These are phyloP conservation scores for Clytia hemisphaerica DNA, from an alignment of 30 jellyfish, hydroid and myxozoan species.

Conservation along the genomic window DNA sequence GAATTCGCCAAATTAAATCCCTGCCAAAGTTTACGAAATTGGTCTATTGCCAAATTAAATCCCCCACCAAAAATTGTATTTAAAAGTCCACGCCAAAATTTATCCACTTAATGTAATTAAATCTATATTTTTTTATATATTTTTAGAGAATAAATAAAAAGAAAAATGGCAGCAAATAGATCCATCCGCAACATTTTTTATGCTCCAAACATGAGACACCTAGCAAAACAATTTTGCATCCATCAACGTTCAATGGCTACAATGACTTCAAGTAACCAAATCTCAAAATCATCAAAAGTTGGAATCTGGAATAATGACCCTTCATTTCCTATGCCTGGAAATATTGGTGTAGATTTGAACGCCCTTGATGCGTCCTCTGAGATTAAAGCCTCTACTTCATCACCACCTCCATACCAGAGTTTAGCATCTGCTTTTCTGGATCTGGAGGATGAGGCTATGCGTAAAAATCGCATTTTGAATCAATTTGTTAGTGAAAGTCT, in stretches of 20 bases:
- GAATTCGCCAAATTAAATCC: too few species aligned
- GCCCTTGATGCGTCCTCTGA: conserved; percentile 42
- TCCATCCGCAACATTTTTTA: not conserved
- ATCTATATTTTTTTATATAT: not conserved
- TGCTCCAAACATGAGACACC: conserved; percentile 29
- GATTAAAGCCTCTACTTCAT: not conserved
- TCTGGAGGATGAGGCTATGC: conserved; percentile 55
- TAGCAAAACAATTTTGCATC: conserved; percentile 3
- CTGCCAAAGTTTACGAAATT: too few species aligned
- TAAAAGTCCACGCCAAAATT: too few species aligned
- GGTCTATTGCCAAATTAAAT: too few species aligned
- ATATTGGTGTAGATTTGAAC: conserved; percentile 57
- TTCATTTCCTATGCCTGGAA: conserved; percentile 91
- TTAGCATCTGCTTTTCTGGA: conserved; percentile 71
- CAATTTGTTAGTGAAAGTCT: conserved; percentile 51
- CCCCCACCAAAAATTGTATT: too few species aligned
- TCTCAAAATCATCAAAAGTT: not conserved
- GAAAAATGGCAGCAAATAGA: conserved; percentile 17
- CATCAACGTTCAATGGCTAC: conserved; percentile 13
- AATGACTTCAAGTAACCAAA: not conserved
- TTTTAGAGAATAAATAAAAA: not conserved
- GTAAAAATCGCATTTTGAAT: conserved; percentile 52
- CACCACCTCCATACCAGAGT: conserved; percentile 44
- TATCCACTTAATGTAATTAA: too few species aligned
- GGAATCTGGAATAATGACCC: conserved; percentile 83